A percentile compares a stretch with the other conserved stretches of the same genome.
Evolutionary conservation across 2,888 invertebrate genomes (phyloP).

Genomic region (Arrhopalites spinosus): DNA sequence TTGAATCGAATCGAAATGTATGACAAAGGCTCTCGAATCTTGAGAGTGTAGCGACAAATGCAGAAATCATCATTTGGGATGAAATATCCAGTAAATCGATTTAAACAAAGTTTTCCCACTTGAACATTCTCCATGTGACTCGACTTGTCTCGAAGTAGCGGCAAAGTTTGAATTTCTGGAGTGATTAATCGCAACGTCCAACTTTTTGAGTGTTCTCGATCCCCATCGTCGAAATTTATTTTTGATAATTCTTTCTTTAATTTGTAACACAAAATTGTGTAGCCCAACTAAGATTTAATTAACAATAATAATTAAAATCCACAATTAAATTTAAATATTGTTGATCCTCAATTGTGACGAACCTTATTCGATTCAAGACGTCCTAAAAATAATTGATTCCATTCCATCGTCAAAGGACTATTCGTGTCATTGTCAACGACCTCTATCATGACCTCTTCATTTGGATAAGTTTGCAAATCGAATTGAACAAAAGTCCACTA

Average conservation of each 20-base stretch:
- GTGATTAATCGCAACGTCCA: constrained; percentile 7
- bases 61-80: constrained; percentile 41
- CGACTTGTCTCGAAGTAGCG: background rate
- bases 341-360: too few species aligned
- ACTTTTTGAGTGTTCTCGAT: background rate
- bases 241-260: background rate
- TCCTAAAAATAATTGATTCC: background rate
- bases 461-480: constrained; percentile 16
- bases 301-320: too few species aligned
- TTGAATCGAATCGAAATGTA: constrained; percentile 15
- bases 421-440: constrained; percentile 22
- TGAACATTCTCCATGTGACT: background rate
- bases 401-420: background rate
- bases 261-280: constrained; percentile 27
- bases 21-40: background rate
- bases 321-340: too few species aligned
- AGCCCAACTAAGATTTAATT: constrained; percentile 11
- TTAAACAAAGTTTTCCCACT: constrained; percentile 26
- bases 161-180: background rate
- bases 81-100: constrained; percentile 41
- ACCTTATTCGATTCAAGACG: constrained; percentile 7
- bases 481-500: background rate
- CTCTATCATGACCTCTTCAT: background rate
- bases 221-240: too few species aligned
- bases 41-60: constrained; percentile 33